Base-by-base conservation (phyloP, 2,797 vertebrate genomes). In the Taenioides sp. region DNA sequence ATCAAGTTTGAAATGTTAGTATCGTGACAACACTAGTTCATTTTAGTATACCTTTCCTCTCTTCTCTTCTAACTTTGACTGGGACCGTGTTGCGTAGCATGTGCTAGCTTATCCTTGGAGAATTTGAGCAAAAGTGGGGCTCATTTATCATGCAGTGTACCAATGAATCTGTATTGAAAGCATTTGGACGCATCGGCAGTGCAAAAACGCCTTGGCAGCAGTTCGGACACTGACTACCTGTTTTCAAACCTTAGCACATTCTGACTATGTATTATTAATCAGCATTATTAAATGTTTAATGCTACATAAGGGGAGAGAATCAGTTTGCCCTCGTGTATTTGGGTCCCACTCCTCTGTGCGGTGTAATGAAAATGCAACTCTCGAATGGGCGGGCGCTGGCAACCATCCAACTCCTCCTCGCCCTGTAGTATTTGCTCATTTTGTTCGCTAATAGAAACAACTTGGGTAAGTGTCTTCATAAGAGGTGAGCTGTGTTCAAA, bases 401-500 rank as follows among this genome's bases (percentile, higher is more conserved):
- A 34, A 22, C 11, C 5, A 5, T 49, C 63, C 67, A 78, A 10
- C 54, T 16, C 50, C 17, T 61, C 61, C 31, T 40, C 27, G 16
- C 28, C 34, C 2, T 16, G 43, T 47, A 47, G 43, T 17, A 2
- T 47, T 4, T 14, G 43, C 43, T 47, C 43, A 47, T 47, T 47
- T 54, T 34, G 65, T 28, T 54, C 5, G 50, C 65, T 67, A 67
- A 67, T 55, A 67, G 65, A 31, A 67, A 67, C 69, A 11, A 55
- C 49, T 54, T 4, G 43, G 43, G 43, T 47, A 47, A 54, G 25
- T 66, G 47, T 66, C 73, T 73, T 70, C 63, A 43, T 57, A 2
- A 73, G 31, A 60, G 76, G 77, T 89, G 80, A 84, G 81, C 80
- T 80, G 68, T 69, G 81, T 79, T 77, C 71, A 40, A 74, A 85